These are phyloP conservation scores for Trichonephila clavipes DNA, from an alignment of 1,140 invertebrate genomes.

Conservation along the genomic window DNA sequence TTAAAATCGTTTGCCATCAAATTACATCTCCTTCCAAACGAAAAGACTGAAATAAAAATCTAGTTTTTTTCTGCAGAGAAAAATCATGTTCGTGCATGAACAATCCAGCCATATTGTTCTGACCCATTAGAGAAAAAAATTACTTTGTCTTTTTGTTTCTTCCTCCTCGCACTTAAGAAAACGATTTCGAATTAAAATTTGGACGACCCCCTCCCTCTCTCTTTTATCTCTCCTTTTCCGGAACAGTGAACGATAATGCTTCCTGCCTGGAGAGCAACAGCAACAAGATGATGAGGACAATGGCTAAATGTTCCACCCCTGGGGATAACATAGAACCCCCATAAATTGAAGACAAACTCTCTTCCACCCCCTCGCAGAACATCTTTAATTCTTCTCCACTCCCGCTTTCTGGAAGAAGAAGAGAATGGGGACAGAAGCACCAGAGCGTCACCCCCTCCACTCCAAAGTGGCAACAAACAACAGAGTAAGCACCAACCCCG, in stretches of 20 bases:
- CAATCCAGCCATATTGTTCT: neutral
- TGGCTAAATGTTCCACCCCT: constrained; percentile 28
- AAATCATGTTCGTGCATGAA: neutral
- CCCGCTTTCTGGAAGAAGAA: neutral
- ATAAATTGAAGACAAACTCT: constrained; percentile 42
- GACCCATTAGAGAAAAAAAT: neutral
- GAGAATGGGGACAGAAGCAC: neutral
- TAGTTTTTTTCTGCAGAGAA: neutral
- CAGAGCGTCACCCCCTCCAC: neutral
- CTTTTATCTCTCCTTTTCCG: constrained; percentile 27
- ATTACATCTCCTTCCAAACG: neutral
- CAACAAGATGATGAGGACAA: constrained; percentile 39
- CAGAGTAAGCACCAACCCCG: neutral
- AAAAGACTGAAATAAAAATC: neutral
- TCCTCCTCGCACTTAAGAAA: constrained; percentile 6
- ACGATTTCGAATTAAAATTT: constrained; percentile 61
- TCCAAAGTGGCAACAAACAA: neutral
- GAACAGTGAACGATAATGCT: constrained; percentile 40
- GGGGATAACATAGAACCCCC: constrained; percentile 12
- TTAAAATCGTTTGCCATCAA: neutral
- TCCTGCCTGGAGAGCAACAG: neutral
- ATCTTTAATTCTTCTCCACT: constrained; percentile 31
- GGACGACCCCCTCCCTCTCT: neutral
- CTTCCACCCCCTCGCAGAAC: constrained; percentile 2
- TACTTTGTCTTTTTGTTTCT: neutral